Percentiles rank a stretch among this genome's conserved stretches.
These are phyloP conservation scores for Chionis minor DNA, from an alignment of 2,113 vertebrate genomes.

Conservation along the genomic window DNA sequence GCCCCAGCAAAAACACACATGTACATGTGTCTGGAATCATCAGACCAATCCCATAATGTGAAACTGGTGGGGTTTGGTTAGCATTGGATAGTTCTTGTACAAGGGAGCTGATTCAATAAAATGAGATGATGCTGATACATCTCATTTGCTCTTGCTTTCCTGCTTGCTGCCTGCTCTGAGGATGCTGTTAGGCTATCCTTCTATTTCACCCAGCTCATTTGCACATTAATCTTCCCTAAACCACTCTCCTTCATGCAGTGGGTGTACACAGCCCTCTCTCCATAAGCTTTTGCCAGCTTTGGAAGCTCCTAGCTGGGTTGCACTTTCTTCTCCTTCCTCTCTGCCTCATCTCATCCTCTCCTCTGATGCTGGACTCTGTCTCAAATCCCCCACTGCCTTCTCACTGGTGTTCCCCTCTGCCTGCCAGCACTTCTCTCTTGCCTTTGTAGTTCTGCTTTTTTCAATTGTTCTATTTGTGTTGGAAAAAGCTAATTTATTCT, in stretches of 20 bases:
- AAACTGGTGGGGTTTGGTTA: background rate
- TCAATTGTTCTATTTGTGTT: background rate
- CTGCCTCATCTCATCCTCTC: background rate
- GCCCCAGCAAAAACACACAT: background rate
- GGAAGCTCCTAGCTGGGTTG: background rate
- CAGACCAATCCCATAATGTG: background rate
- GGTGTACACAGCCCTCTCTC: background rate
- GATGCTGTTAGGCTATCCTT: background rate
- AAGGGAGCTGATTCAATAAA: background rate
- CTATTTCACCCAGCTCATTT: background rate
- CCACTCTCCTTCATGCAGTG: background rate
- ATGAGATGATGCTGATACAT: background rate
- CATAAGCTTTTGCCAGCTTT: background rate
- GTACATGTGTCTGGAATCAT: background rate
- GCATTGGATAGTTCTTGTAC: background rate
- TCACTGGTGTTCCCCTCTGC: background rate
- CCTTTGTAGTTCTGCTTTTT: background rate
- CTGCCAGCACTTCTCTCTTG: background rate
- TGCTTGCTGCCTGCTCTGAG: background rate
- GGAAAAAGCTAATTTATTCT: background rate
- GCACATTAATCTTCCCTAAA: background rate
- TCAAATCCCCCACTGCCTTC: background rate
- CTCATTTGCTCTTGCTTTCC: background rate
- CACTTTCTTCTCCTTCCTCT: background rate
- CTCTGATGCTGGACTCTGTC: background rate